A percentile compares a stretch with the other conserved stretches of the same genome.
These are phyloP conservation scores for Crepidodera aurea DNA, from an alignment of 2,888 invertebrate species.

Conservation along the genomic window DNA sequence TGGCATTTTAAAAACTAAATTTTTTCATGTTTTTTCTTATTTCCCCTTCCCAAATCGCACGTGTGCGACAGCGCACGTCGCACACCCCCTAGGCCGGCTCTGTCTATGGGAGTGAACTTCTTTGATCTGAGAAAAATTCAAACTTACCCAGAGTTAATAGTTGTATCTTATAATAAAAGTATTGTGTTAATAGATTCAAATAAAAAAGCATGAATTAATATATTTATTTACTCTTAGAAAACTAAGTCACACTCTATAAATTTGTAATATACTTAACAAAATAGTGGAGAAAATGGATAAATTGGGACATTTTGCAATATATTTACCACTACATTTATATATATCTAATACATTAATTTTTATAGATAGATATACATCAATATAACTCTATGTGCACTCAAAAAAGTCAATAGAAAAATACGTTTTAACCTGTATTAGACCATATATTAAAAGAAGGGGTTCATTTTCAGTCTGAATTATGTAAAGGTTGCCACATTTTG, in stretches of 20 bases:
- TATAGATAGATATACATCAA: slow-evolving; percentile 14
- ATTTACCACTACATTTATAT: slow-evolving; percentile 14
- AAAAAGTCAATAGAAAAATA: slow-evolving; percentile 29
- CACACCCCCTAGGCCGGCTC: too few relatives aligned
- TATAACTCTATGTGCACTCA: slow-evolving; percentile 21
- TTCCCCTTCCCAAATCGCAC: too few relatives aligned
- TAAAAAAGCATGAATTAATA: not conserved
- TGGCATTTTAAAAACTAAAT: too few relatives aligned
- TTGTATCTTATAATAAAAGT: too few relatives aligned
- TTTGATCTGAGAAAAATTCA: too few relatives aligned
- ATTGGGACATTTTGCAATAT: slow-evolving; percentile 25
- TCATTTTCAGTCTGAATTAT: slow-evolving; percentile 26
- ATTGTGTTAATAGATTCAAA: too few relatives aligned
- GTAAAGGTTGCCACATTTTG: slow-evolving; percentile 9
- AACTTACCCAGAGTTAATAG: too few relatives aligned
- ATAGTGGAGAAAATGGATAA: slow-evolving; percentile 10
- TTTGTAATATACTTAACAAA: slow-evolving; percentile 19
- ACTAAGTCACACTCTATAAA: slow-evolving; percentile 17
- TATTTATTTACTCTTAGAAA: slow-evolving; percentile 22
- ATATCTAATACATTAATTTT: slow-evolving; percentile 11
- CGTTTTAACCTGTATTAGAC: slow-evolving; percentile 15
- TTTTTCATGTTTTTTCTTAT: too few relatives aligned
- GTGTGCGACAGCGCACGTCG: too few relatives aligned
- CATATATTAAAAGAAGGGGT: slow-evolving; percentile 24
- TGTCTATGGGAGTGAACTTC: too few relatives aligned